Percentiles rank a stretch among this genome's conserved stretches.
These are phyloP conservation scores for Mobula hypostoma DNA, from an alignment of 2,113 vertebrate genomes.

Conservation along the genomic window DNA sequence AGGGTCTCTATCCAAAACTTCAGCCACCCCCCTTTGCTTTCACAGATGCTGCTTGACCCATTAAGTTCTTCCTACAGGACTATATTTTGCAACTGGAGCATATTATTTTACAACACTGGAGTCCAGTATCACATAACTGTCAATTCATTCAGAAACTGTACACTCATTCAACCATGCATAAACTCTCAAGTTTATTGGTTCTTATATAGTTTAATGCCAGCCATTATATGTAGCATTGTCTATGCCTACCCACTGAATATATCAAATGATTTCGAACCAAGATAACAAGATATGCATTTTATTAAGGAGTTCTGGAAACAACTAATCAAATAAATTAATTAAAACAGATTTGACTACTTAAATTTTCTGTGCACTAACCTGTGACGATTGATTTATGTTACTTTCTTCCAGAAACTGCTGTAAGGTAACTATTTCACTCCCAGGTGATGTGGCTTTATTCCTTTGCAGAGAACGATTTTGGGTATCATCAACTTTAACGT, in stretches of 20 bases:
- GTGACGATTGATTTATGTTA: conserved; percentile 47
- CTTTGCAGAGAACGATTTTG: conserved; percentile 46
- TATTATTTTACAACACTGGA: no score
- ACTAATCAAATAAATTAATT: not conserved
- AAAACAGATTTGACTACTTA: not conserved
- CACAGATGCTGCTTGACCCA: no score
- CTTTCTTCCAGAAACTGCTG: conserved; percentile 92
- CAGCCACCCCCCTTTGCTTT: no score
- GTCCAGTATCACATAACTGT: no score
- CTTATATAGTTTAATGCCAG: no score
- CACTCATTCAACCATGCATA: no score
- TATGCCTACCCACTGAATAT: not conserved
- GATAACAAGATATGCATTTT: not conserved
- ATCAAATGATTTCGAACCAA: not conserved
- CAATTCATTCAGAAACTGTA: no score
- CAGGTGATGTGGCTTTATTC: conserved; percentile 62
- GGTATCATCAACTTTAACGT: conserved; percentile 51
- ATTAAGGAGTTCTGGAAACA: not conserved
- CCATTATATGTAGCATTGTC: no score
- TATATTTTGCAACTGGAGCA: no score
- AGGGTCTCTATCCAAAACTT: no score
- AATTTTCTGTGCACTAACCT: conserved; percentile 48
- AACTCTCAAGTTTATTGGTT: no score
- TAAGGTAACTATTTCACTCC: conserved; percentile 77
- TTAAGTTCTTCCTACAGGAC: no score